phyloP scores from a whole-genome alignment of 1,140 invertebrate species.

The Piezodorus guildinii region DNA sequence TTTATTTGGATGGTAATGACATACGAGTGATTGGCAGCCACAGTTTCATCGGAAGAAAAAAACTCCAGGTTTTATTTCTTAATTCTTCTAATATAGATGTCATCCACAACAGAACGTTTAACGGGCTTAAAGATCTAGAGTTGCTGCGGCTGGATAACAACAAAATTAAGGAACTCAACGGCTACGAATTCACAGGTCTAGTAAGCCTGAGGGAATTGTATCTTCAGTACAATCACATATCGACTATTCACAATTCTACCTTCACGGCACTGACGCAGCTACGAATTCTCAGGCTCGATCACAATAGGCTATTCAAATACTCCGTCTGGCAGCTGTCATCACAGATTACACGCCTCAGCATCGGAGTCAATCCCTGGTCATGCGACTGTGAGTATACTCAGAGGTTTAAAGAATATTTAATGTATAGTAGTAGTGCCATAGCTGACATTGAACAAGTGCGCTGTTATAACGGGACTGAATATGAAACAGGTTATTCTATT shows the following conservation, averaged over 20 bases:
- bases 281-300: slow-evolving; percentile 57
- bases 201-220: slow-evolving; percentile 49
- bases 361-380: slow-evolving; percentile 74
- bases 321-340: slow-evolving; percentile 61
- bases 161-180: slow-evolving; percentile 56
- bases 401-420: slow-evolving; percentile 65
- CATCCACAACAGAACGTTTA: slow-evolving; percentile 82
- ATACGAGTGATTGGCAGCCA: slow-evolving; percentile 65
- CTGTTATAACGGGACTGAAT: slow-evolving; percentile 50
- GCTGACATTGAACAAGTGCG: slow-evolving; percentile 48
- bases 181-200: slow-evolving; percentile 70
- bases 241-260: slow-evolving; percentile 60
- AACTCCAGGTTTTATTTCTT: slow-evolving; percentile 66
- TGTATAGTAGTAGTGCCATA: slow-evolving; percentile 46
- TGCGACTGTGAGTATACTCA: slow-evolving; percentile 77
- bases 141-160: slow-evolving; percentile 73
- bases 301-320: slow-evolving; percentile 61
- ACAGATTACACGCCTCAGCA: slow-evolving; percentile 51
- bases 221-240: slow-evolving; percentile 55
- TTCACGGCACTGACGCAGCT: slow-evolving; percentile 60
- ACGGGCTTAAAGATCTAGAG: slow-evolving; percentile 69
- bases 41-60: slow-evolving; percentile 81
- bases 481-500: slow-evolving; percentile 44
- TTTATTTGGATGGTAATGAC: slow-evolving; percentile 82
- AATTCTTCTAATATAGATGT: slow-evolving; percentile 75